A percentile compares a stretch with the other conserved stretches of the same genome.
Evolutionary conservation across 2,113 vertebrate genomes (phyloP).

Genomic region (Orientallactaga bullata): DNA sequence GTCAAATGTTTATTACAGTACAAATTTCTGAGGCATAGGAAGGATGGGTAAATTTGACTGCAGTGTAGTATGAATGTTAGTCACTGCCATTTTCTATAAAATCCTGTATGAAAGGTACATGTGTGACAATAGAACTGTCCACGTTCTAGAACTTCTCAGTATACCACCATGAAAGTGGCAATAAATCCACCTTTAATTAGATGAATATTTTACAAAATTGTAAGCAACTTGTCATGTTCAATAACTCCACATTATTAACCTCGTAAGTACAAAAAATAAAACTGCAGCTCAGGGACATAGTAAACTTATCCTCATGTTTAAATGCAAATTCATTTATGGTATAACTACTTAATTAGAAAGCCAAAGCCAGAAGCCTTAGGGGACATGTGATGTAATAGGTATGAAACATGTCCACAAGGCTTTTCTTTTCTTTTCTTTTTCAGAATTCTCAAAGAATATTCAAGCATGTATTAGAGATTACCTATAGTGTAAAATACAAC

Average conservation of each 20-base stretch:
- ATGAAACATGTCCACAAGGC: neutral
- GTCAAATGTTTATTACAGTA: neutral
- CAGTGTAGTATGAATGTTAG: neutral
- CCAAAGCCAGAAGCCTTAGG: neutral
- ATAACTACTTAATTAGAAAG: conserved; percentile 42
- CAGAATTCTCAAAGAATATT: conserved; percentile 1
- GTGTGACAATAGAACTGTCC: neutral
- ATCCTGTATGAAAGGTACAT: neutral
- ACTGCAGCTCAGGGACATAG: neutral
- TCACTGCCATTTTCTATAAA: neutral
- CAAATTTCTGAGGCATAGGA: neutral
- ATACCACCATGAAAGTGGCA: neutral
- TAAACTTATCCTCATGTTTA: neutral
- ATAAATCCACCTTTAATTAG: neutral
- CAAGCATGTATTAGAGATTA: conserved; percentile 1
- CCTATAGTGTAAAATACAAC: neutral
- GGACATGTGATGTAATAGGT: neutral
- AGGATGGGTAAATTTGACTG: fast-evolving
- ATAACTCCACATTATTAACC: neutral
- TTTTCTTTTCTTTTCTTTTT: neutral
- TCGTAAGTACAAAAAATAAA: neutral
- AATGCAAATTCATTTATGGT: conserved; percentile 40
- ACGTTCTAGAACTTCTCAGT: neutral
- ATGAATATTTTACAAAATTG: neutral
- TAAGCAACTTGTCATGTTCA: neutral